Evolutionary conservation across 2,888 invertebrate species (phyloP).

Genomic region (Vanessa cardui): DNA sequence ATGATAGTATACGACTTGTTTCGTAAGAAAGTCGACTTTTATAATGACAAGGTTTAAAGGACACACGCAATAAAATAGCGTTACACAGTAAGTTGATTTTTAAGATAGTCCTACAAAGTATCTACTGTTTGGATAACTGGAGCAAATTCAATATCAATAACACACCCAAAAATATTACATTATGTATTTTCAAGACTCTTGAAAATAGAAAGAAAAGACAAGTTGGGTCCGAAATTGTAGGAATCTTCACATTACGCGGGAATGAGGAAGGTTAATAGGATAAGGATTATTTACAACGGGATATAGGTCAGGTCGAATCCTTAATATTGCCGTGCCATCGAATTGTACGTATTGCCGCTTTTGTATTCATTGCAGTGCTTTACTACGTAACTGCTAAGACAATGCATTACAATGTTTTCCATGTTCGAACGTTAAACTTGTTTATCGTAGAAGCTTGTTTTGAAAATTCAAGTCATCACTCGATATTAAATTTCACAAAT

Average conservation of each 20-base stretch:
- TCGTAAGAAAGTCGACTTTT: no score
- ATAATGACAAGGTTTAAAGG: no score
- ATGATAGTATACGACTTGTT: no score
- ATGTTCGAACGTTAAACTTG: not conserved
- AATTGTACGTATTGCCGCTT: not conserved
- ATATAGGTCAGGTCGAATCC: constrained; percentile 7
- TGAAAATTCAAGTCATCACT: no score
- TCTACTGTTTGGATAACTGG: no score
- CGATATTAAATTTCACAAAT: no score
- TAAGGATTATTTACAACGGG: constrained; percentile 12
- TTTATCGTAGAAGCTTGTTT: no score
- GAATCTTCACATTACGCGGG: not conserved
- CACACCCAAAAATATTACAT: no score
- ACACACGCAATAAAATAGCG: no score
- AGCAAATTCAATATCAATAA: no score
- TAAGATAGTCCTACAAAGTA: no score
- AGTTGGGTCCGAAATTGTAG: constrained; percentile 10
- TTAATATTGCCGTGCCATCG: constrained; percentile 7
- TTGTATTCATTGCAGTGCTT: not conserved
- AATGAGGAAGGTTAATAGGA: constrained; percentile 9
- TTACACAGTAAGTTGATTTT: no score
- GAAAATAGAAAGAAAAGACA: constrained; percentile 13
- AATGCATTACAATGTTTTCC: not conserved
- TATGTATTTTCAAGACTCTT: not conserved
- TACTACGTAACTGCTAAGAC: not conserved